A percentile compares a stretch with the other conserved stretches of the same genome.
Conservation (phyloP, 2,888 invertebrate genomes). For the Eubasilissa splendida region DNA sequence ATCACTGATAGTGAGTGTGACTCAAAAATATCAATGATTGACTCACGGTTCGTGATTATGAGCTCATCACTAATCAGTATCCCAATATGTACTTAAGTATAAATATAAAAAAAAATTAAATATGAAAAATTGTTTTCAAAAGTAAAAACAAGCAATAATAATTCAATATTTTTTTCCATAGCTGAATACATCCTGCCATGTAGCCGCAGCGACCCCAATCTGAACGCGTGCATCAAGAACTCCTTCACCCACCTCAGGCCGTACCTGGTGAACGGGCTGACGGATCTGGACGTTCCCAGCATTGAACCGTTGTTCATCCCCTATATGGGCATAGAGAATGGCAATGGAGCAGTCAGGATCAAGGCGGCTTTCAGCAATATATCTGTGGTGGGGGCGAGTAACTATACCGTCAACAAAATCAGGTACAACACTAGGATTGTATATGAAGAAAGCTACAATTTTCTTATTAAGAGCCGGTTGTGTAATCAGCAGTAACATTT, state of each 20-base stretch:
- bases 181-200: conserved; percentile 84
- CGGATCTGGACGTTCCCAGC: conserved; percentile 81
- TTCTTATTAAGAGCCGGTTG: not conserved
- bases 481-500: too few relatives aligned
- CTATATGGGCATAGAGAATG: conserved; percentile 83
- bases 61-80: too few relatives aligned
- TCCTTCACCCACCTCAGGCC: conserved; percentile 83
- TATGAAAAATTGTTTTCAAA: not conserved
- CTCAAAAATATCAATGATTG: too few relatives aligned
- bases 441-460: not conserved
- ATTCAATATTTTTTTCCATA: conserved; percentile 63
- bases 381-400: conserved; percentile 83
- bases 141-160: not conserved
- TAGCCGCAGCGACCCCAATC: conserved; percentile 76
- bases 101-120: too few relatives aligned
- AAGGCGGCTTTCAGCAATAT: conserved; percentile 83
- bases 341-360: conserved; percentile 82
- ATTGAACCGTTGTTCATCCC: conserved; percentile 83
- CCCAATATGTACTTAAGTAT: too few relatives aligned
- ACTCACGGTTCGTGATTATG: too few relatives aligned
- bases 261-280: conserved; percentile 79
- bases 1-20: too few relatives aligned
- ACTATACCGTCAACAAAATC: conserved; percentile 80
- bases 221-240: conserved; percentile 78
- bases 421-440: conserved; percentile 67